Conservation (phyloP, 2,888 invertebrate genomes). For the Xestia sexstrigata region DNA sequence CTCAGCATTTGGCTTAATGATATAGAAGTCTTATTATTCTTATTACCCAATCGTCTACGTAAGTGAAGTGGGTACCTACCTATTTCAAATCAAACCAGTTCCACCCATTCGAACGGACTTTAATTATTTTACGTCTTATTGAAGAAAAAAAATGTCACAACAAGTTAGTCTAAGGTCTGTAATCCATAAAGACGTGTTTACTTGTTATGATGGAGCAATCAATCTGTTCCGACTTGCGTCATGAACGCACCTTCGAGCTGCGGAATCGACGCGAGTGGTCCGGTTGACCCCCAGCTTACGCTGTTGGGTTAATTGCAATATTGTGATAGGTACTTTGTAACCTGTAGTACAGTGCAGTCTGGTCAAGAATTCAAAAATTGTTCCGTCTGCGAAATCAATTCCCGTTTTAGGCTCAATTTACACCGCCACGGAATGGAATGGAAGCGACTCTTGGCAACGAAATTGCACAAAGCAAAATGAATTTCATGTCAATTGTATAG, state of each 20-base stretch:
- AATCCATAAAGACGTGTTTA: constrained; percentile 20
- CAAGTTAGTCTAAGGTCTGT: constrained; percentile 10
- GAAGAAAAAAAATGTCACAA: constrained; percentile 44
- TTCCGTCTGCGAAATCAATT: background rate
- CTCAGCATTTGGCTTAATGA: background rate
- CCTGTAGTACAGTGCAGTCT: background rate
- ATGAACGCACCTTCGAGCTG: constrained; percentile 52
- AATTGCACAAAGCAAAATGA: too few relatives aligned
- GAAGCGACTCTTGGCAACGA: too few relatives aligned
- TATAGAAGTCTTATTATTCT: background rate
- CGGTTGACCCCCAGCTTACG: constrained; percentile 55
- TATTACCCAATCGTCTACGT: background rate
- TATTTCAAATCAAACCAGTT: constrained; percentile 6
- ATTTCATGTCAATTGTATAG: too few relatives aligned
- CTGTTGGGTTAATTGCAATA: constrained; percentile 42
- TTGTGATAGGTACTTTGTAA: constrained; percentile 13
- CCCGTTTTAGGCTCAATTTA: too few relatives aligned
- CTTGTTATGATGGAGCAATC: constrained; percentile 56
- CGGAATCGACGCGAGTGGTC: constrained; percentile 50
- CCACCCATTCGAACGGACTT: constrained; percentile 2
- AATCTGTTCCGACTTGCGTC: constrained; percentile 57
- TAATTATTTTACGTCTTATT: constrained; percentile 31
- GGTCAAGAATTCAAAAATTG: background rate
- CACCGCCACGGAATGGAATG: too few relatives aligned
- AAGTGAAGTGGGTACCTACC: background rate